Evolutionary conservation across 2,888 invertebrate species (phyloP).

Genomic region (Patella pellucida): DNA sequence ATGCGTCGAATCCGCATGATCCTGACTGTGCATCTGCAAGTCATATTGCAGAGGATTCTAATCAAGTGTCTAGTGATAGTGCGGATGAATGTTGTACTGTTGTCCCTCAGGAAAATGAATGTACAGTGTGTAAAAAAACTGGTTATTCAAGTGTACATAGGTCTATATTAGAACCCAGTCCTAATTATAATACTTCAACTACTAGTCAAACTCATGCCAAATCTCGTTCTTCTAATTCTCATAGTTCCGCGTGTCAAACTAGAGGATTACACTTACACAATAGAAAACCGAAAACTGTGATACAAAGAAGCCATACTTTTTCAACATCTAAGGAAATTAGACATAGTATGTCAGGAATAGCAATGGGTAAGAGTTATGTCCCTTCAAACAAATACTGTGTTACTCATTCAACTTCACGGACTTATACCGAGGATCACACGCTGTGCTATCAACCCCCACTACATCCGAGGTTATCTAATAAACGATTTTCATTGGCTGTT

Average conservation of each 20-base stretch:
- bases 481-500: slow-evolving; percentile 16
- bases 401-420: not conserved
- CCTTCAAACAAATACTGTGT: slow-evolving; percentile 12
- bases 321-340: slow-evolving; percentile 17
- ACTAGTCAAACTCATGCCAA: slow-evolving; percentile 32
- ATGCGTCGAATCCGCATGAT: not conserved
- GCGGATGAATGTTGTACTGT: slow-evolving; percentile 17
- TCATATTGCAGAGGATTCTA: not conserved
- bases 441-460: not conserved
- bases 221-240: not conserved
- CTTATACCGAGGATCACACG: not conserved
- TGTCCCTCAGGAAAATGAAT: slow-evolving; percentile 15
- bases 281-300: slow-evolving; percentile 17
- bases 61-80: slow-evolving; percentile 5
- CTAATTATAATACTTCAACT: slow-evolving; percentile 10
- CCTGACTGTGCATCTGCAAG: not conserved
- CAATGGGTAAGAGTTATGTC: slow-evolving; percentile 8
- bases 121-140: slow-evolving; percentile 3
- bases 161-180: not conserved
- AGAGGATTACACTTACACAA: not conserved
- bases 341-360: slow-evolving; percentile 7
- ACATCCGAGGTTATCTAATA: not conserved
- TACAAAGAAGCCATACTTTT: slow-evolving; percentile 26
- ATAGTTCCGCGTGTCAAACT: not conserved
- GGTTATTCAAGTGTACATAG: slow-evolving; percentile 9